Evolutionary conservation across 2,113 vertebrate genomes (phyloP).

Genomic region (Apeltes quadracus): DNA sequence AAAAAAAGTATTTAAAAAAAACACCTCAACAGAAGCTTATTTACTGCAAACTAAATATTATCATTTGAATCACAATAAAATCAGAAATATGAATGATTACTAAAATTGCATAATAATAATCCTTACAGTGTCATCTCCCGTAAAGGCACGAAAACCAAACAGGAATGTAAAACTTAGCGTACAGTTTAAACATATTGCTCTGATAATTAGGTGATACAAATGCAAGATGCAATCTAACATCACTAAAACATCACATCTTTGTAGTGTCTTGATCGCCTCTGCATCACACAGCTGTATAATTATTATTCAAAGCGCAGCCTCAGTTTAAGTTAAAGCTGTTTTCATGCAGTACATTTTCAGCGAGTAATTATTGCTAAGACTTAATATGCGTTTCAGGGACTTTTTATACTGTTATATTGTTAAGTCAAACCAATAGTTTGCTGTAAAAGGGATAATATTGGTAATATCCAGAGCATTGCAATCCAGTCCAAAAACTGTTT

Average conservation of each 20-base stretch:
- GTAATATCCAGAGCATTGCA: slow-evolving; percentile 1
- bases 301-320: slow-evolving; percentile 4
- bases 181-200: slow-evolving; percentile 18
- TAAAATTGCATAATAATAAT: slow-evolving; percentile 44
- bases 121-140: slow-evolving; percentile 12
- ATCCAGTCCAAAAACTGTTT: neutral
- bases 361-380: neutral
- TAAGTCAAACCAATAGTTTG: neutral
- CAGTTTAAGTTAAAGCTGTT: slow-evolving; percentile 6
- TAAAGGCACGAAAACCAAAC: slow-evolving; percentile 24
- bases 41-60: slow-evolving; percentile 8
- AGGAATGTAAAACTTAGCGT: slow-evolving; percentile 37
- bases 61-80: slow-evolving; percentile 7
- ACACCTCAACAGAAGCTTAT: slow-evolving; percentile 19
- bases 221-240: slow-evolving; percentile 24
- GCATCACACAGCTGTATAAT: neutral
- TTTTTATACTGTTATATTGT: slow-evolving; percentile 5
- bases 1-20: slow-evolving; percentile 19
- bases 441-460: neutral
- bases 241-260: slow-evolving; percentile 1
- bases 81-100: neutral
- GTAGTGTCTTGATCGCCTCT: neutral
- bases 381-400: neutral
- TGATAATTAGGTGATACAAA: slow-evolving; percentile 30
- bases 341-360: slow-evolving; percentile 15